These are phyloP conservation scores for Dicentrarchus labrax DNA, from an alignment of 2,113 vertebrate species.

Conservation along the genomic window DNA sequence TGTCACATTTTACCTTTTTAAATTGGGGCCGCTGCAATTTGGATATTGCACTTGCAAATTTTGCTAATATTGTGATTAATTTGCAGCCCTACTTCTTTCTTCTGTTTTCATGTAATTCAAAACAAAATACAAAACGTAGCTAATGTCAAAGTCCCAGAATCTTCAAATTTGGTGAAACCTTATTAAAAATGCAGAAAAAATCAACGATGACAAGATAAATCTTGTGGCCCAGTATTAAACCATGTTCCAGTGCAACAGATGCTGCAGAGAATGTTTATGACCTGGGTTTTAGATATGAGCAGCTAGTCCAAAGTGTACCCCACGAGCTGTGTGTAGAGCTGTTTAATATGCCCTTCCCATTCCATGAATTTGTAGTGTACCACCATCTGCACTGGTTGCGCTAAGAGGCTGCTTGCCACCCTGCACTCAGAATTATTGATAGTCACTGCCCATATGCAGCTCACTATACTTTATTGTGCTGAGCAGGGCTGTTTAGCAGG, in stretches of 20 bases:
- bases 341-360: not conserved
- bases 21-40: no score
- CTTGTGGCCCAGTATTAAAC: not conserved
- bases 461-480: slow-evolving; percentile 3
- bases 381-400: not conserved
- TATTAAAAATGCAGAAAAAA: not conserved
- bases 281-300: no score
- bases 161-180: not conserved
- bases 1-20: no score
- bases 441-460: not conserved
- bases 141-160: not conserved
- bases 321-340: not conserved
- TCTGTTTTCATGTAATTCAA: not conserved
- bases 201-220: not conserved
- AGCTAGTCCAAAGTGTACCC: not conserved
- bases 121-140: not conserved
- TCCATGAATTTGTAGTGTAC: not conserved
- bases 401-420: not conserved
- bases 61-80: no score
- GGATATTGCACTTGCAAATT: no score
- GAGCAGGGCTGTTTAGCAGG: not conserved
- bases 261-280: not conserved
- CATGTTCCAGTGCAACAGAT: not conserved
- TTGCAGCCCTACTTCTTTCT: not conserved
- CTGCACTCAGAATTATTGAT: not conserved